Evolutionary conservation across 1,140 invertebrate species (phyloP).

Genomic region (Pygmarrhopalites habei): DNA sequence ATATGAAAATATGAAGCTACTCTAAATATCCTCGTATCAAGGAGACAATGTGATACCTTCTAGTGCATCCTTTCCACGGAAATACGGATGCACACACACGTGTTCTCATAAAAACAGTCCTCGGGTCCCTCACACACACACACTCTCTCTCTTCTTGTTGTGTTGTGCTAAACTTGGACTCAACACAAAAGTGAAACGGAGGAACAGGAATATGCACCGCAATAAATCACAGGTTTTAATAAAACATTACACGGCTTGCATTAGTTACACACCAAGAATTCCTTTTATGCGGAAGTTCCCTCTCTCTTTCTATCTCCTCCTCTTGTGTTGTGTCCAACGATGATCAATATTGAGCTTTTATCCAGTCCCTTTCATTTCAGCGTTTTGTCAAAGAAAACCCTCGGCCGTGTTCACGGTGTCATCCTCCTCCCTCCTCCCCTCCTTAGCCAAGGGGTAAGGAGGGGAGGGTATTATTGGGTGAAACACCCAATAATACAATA

Average conservation of each 20-base stretch:
- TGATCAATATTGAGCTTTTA: constrained; percentile 25
- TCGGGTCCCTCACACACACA: no score
- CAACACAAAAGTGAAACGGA: background rate
- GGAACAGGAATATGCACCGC: constrained; percentile 16
- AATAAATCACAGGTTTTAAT: constrained; percentile 38
- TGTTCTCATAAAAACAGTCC: no score
- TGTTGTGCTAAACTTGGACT: background rate
- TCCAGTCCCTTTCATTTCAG: constrained; percentile 11
- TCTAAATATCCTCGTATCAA: no score
- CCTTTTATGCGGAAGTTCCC: constrained; percentile 19
- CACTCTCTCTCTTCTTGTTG: no score
- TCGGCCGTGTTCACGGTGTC: background rate
- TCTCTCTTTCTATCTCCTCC: constrained; percentile 6
- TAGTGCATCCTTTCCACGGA: no score
- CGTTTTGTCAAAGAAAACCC: constrained; percentile 5
- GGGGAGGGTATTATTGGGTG: no score
- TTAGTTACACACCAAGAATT: constrained; percentile 34
- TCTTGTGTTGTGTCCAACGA: background rate
- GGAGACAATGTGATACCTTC: no score
- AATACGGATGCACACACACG: no score
- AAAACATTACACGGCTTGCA: constrained; percentile 36
- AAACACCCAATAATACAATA: no score
- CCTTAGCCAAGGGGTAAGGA: no score
- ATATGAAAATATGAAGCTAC: no score
- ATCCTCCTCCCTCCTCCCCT: background rate